These are phyloP conservation scores for Solen grandis DNA, from an alignment of 1,140 invertebrate species.

Conservation along the genomic window DNA sequence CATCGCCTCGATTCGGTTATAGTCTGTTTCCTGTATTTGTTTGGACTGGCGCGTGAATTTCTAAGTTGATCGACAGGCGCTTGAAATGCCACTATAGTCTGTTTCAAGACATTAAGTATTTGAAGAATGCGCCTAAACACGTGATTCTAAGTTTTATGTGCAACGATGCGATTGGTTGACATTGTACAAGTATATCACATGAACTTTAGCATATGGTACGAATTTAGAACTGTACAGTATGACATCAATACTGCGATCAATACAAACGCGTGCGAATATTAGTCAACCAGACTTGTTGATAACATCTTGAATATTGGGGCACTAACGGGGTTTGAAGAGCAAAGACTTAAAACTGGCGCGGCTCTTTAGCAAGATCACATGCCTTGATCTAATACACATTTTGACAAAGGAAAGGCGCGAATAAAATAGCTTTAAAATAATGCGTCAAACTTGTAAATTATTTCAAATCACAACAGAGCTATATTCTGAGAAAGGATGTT, in stretches of 20 bases:
- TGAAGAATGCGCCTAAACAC: slow-evolving; percentile 29
- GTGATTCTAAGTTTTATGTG: slow-evolving; percentile 2
- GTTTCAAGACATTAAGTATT: too few relatives aligned
- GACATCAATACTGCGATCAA: slow-evolving; percentile 1
- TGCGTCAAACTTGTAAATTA: background rate
- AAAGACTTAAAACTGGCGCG: too few relatives aligned
- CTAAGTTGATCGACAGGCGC: too few relatives aligned
- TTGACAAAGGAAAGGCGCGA: background rate
- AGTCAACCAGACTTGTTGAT: background rate
- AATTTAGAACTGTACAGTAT: slow-evolving; percentile 7
- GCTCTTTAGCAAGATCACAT: background rate
- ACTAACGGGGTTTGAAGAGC: background rate
- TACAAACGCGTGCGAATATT: background rate
- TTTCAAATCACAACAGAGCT: background rate
- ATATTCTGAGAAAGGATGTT: too few relatives aligned
- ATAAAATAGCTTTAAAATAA: background rate
- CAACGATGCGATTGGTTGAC: slow-evolving; percentile 2
- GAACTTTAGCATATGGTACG: slow-evolving; percentile 23
- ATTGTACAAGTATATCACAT: slow-evolving; percentile 15
- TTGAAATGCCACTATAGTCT: too few relatives aligned
- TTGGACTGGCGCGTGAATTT: too few relatives aligned
- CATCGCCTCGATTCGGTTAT: too few relatives aligned
- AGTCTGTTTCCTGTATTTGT: too few relatives aligned
- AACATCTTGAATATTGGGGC: background rate
- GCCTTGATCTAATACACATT: background rate